Evolutionary conservation across 2,888 invertebrate species (phyloP).

Genomic region (Aquatica leii): DNA sequence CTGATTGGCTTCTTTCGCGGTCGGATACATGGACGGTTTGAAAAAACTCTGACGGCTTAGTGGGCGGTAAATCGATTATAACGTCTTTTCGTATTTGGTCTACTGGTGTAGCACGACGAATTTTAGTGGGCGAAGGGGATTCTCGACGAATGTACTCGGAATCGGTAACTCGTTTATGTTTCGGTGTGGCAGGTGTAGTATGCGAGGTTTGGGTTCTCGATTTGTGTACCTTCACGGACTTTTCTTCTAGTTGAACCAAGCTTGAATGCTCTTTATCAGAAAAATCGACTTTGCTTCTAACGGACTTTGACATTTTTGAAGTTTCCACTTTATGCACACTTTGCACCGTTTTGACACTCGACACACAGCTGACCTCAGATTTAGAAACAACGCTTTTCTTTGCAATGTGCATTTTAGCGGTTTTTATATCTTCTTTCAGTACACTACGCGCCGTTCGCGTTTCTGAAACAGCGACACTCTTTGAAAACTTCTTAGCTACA

Average conservation of each 20-base stretch:
- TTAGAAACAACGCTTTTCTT: constrained; percentile 13
- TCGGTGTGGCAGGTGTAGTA: constrained; percentile 53
- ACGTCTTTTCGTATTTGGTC: constrained; percentile 46
- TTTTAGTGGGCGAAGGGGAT: constrained; percentile 59
- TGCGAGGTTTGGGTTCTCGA: neutral
- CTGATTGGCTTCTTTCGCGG: constrained; percentile 59
- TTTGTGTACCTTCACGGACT: too few species aligned
- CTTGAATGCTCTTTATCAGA: too few species aligned
- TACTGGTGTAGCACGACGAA: constrained; percentile 53
- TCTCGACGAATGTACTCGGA: constrained; percentile 45
- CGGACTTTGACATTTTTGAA: neutral
- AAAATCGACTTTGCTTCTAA: too few species aligned
- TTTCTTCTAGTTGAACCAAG: too few species aligned
- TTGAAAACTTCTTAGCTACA: neutral
- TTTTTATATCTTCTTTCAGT: constrained; percentile 22
- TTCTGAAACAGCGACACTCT: neutral
- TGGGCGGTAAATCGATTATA: constrained; percentile 51
- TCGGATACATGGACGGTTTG: constrained; percentile 58
- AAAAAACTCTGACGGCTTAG: constrained; percentile 50
- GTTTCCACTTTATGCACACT: neutral
- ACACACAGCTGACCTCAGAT: too few species aligned
- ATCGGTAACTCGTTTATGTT: constrained; percentile 50
- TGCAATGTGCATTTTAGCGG: constrained; percentile 21
- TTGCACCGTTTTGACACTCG: neutral
- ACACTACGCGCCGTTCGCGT: neutral